These are phyloP conservation scores for Tinea pellionella DNA, from an alignment of 2,888 invertebrate genomes.

Conservation along the genomic window DNA sequence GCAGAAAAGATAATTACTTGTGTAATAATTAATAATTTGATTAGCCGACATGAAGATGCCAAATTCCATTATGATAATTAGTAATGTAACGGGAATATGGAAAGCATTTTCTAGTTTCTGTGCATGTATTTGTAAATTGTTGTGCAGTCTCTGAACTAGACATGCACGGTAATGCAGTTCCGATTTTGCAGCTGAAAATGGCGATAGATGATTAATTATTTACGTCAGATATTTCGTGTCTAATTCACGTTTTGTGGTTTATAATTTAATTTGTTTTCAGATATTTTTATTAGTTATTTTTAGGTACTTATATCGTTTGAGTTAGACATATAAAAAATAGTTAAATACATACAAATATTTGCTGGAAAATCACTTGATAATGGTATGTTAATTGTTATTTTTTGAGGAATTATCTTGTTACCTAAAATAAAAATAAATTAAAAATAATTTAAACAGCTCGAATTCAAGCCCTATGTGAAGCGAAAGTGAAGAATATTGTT, in stretches of 20 bases:
- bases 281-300: too few species aligned
- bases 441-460: too few species aligned
- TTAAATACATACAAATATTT: background rate
- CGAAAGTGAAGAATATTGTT: too few species aligned
- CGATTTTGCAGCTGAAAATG: background rate
- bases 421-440: background rate
- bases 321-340: too few species aligned
- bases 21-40: background rate
- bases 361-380: background rate
- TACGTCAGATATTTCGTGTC: too few species aligned
- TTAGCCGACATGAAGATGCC: background rate
- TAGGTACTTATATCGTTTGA: too few species aligned
- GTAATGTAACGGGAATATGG: background rate
- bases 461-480: too few species aligned
- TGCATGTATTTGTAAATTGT: background rate
- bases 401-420: background rate
- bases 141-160: background rate
- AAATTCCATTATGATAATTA: background rate
- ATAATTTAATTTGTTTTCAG: too few species aligned
- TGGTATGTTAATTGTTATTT: background rate
- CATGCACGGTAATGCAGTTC: background rate
- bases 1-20: background rate
- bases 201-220: background rate
- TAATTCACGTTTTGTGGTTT: too few species aligned
- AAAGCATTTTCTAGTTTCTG: background rate